phyloP scores from a whole-genome alignment of 2,113 vertebrate species.

The Willisornis vidua region DNA sequence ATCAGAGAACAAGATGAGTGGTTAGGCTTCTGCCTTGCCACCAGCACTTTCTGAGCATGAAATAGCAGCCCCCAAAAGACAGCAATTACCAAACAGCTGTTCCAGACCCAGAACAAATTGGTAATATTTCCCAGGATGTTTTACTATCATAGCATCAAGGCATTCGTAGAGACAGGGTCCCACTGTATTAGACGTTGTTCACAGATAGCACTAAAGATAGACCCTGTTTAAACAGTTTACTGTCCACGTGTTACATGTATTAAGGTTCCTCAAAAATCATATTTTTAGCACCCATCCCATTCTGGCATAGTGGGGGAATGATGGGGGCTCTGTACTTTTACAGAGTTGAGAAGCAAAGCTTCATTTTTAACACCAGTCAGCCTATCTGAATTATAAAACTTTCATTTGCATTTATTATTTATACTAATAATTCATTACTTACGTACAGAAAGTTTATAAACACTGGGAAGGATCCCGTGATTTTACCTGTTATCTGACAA shows the following conservation, averaged over 20 bases:
- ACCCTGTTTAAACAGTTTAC: background rate
- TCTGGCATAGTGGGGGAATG: background rate
- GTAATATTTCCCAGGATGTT: background rate
- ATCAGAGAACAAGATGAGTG: conserved; percentile 22
- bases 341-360: background rate
- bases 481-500: background rate
- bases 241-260: background rate
- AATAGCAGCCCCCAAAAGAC: background rate
- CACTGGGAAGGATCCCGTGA: background rate
- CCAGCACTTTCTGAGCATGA: background rate
- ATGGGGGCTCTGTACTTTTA: background rate
- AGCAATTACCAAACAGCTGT: background rate
- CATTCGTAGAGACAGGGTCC: background rate
- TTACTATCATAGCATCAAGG: background rate
- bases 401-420: background rate
- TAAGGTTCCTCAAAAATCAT: background rate
- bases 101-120: background rate
- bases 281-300: background rate
- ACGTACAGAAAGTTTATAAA: background rate
- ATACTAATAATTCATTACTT: background rate
- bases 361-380: background rate
- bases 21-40: conserved; percentile 9
- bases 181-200: background rate
- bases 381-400: background rate
- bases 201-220: background rate